Conservation (phyloP, 2,113 vertebrate species). For the Podarcis muralis region DNA sequence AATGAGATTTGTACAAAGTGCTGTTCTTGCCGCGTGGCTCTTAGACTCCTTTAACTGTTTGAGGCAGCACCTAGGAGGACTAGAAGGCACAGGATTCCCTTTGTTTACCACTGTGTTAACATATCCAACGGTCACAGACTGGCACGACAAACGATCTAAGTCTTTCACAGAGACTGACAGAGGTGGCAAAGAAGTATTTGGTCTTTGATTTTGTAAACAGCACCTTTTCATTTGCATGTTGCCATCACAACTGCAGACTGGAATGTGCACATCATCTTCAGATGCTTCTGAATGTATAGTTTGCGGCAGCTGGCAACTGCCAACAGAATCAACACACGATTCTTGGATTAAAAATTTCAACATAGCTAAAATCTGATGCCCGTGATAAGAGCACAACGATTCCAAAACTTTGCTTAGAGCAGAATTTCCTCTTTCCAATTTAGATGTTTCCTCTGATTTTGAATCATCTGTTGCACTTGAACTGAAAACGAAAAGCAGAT, state of each 20-base stretch:
- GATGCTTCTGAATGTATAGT: conserved; percentile 68
- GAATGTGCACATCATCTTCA: conserved; percentile 70
- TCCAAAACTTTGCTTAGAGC: conserved; percentile 85
- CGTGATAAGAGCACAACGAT: conserved; percentile 84
- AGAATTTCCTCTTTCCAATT: conserved; percentile 81
- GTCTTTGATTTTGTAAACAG: conserved; percentile 78
- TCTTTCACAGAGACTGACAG: conserved; percentile 81
- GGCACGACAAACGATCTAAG: conserved; percentile 81
- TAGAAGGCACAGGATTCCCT: conserved; percentile 73
- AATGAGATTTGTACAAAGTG: conserved; percentile 48
- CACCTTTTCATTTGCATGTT: conserved; percentile 77
- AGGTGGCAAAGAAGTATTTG: conserved; percentile 72
- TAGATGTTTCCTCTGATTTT: conserved; percentile 83
- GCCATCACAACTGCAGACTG: conserved; percentile 76
- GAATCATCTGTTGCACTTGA: conserved; percentile 80
- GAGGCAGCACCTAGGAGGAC: conserved; percentile 72
- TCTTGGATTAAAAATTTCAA: conserved; percentile 84
- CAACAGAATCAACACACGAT: conserved; percentile 69
- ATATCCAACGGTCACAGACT: conserved; percentile 75
- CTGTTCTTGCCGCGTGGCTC: conserved; percentile 56
- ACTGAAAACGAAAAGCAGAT: conserved; percentile 86
- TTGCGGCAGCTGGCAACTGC: conserved; percentile 71
- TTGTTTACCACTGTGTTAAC: conserved; percentile 75
- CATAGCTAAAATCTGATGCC: conserved; percentile 82
- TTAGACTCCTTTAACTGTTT: conserved; percentile 66